Base-by-base conservation (phyloP, 2,797 vertebrate species). In the Knipowitschia caucasica region DNA sequence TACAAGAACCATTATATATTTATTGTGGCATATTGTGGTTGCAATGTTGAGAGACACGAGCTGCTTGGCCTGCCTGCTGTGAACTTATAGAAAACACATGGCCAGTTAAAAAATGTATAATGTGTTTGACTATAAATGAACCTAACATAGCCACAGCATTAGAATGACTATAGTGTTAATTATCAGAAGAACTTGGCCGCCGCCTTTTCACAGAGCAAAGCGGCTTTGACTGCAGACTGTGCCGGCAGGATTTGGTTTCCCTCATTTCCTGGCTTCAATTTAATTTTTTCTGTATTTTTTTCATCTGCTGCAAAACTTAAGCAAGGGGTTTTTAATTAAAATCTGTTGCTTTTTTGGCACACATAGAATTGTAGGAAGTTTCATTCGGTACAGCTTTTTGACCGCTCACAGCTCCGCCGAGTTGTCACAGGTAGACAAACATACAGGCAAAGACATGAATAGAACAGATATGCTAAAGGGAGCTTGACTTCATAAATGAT, bases 221-320 rank as follows among this genome's bases (percentile, higher is more conserved):
- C 64, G 18, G 47, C 61, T 58, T 61, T 53, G 59, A 63, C 70
- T 71, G 62, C 60, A 65, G 73, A 69, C 67, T 58, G 26, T 26
- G n/a, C 65, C 61, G 62, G 60, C 57, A 53, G 60, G 53, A 69
- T 67, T 74, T 67, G 34, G 54, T 45, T 70, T 74, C 57, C 56
- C 59, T 26, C 14, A 45, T 53, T 63, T 77, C 59, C 73, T 73
- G 64, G 69, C 62, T 73, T 82, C 59, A 75, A 67, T 79, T 79
- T n/a, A n/a, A 73, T 43, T 46, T 50, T 64, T 39, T 56, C n/a
- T n/a, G n/a, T n/a, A n/a, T 52, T 40, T 42, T 43, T n/a, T n/a
- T 7, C 23, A 14, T 43, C 7, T n/a, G n/a, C 7, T n/a, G n/a
- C 27, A 49, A 45, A 67, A 65, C 58, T 53, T 27, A 15, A 8